Conservation (phyloP, 2,797 vertebrate species). For the Manis pentadactyla region DNA sequence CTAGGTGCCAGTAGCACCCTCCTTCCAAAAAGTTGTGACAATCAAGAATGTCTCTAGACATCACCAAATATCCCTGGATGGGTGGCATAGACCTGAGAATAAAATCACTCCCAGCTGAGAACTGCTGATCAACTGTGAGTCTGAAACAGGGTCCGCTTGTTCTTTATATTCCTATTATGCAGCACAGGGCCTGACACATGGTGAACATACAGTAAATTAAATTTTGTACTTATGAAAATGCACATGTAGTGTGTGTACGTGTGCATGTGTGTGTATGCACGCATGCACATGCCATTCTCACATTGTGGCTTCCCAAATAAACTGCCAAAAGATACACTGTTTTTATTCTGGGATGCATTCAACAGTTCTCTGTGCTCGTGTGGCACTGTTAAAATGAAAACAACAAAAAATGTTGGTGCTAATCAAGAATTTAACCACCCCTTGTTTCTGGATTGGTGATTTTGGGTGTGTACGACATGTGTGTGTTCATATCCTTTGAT, state of each 20-base stretch:
- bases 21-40: not conserved
- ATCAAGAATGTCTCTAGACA: not conserved
- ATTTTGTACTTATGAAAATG: not conserved
- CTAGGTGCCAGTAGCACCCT: not conserved
- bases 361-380: not conserved
- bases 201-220: not conserved
- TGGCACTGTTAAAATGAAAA: not conserved
- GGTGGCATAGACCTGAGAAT: no score
- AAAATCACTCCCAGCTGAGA: not conserved
- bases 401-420: not conserved
- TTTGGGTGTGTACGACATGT: not conserved
- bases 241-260: not conserved
- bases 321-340: not conserved
- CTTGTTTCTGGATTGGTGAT: slow-evolving; percentile 51
- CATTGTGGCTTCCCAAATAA: not conserved
- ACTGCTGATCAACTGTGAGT: not conserved
- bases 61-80: not conserved
- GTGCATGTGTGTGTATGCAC: not conserved
- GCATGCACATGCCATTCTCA: not conserved
- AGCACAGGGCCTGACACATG: not conserved
- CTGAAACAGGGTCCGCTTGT: not conserved
- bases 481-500: slow-evolving; percentile 16
- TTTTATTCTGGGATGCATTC: not conserved
- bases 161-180: not conserved
- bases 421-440: slow-evolving; percentile 19